Percentiles rank a stretch among this genome's conserved stretches.
Evolutionary conservation across 1,140 invertebrate species (phyloP).

Genomic region (Nomia melanderi): DNA sequence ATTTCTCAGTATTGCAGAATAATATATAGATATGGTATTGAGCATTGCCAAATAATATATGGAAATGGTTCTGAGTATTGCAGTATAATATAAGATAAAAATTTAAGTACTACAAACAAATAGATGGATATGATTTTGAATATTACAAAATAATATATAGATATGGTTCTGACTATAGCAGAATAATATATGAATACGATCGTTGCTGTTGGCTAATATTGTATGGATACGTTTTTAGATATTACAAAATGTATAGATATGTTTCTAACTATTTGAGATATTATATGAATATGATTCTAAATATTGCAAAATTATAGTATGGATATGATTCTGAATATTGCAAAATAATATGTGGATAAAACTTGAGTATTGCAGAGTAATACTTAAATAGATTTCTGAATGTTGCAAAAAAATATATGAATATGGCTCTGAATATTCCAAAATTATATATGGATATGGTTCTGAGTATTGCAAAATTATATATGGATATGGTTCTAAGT

Average conservation of each 20-base stretch:
- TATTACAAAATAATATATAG: slow-evolving; percentile 7
- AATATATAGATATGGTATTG: too few relatives aligned
- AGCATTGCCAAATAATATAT: neutral
- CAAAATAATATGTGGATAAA: neutral
- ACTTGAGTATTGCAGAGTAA: slow-evolving; percentile 5
- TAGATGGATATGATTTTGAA: neutral
- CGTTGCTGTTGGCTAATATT: slow-evolving; percentile 1
- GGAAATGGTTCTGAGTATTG: neutral
- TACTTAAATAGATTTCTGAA: neutral
- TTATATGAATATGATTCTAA: neutral
- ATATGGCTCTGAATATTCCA: slow-evolving; percentile 18
- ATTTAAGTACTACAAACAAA: neutral
- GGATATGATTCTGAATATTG: slow-evolving; percentile 1
- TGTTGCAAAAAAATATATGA: slow-evolving; percentile 2
- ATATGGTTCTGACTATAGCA: neutral
- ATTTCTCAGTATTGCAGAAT: too few relatives aligned
- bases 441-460: too few relatives aligned
- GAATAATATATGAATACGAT: neutral
- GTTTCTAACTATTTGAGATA: neutral
- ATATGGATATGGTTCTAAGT: too few relatives aligned
- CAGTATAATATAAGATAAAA: too few relatives aligned
- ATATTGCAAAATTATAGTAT: slow-evolving; percentile 12
- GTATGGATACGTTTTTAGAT: neutral
- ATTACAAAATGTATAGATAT: slow-evolving; percentile 7
- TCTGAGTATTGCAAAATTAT: too few relatives aligned